Conservation (phyloP, 2,113 vertebrate genomes). For the Silurus glanis region DNA sequence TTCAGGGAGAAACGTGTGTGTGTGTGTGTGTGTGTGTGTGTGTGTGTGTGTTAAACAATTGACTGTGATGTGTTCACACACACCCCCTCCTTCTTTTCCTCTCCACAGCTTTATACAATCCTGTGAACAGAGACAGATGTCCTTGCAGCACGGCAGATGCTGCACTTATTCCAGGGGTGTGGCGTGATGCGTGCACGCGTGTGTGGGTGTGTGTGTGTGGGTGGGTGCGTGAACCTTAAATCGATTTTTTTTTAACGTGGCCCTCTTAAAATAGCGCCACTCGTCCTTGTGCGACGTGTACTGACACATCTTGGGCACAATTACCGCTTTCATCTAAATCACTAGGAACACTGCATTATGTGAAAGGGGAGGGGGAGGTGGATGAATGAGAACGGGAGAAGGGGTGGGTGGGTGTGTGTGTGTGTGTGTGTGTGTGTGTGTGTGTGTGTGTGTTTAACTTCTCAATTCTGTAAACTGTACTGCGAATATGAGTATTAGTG, state of each 20-base stretch:
- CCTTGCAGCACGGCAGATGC: conserved; percentile 24
- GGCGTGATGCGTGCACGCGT: not conserved
- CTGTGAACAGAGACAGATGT: conserved; percentile 34
- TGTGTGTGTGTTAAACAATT: conserved; percentile 16
- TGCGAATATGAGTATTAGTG: not conserved
- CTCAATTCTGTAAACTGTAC: not conserved
- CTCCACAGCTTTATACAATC: conserved; percentile 22
- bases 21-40: not conserved
- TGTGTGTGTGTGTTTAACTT: not conserved
- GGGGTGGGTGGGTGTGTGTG: not conserved
- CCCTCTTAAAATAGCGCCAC: not conserved
- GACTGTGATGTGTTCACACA: not conserved
- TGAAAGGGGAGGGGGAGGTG: not conserved
- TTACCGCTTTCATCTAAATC: conserved; percentile 10
- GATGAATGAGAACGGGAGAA: not conserved
- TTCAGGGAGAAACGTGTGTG: not conserved
- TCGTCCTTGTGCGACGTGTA: not conserved
- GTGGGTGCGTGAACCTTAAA: not conserved
- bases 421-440: not conserved
- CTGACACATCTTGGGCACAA: not conserved
- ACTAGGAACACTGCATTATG: not conserved
- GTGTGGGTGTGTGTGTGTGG: conserved; percentile 5
- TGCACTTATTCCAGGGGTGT: conserved; percentile 8
- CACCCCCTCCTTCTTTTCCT: conserved; percentile 5
- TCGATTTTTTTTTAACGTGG: not conserved